Conservation (phyloP, 2,797 vertebrate species). For the Cephalopachus bancanus region DNA sequence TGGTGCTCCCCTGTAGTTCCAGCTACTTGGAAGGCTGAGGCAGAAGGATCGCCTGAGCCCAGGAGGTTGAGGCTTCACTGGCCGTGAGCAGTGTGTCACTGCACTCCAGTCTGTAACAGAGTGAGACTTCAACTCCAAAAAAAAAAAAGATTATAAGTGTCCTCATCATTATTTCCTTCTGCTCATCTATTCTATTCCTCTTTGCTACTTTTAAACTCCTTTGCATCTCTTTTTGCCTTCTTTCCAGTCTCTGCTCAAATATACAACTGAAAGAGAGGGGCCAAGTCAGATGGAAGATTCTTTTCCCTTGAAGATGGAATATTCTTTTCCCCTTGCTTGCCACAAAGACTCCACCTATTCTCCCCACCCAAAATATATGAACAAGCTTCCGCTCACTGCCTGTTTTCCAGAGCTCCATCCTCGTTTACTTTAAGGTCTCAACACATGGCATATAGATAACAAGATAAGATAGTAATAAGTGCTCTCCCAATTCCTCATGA, state of each 20-base stretch:
- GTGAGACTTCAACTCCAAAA: too few relatives aligned
- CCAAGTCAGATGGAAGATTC: neutral
- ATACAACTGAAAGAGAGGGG: neutral
- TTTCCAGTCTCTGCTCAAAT: slow-evolving; percentile 33
- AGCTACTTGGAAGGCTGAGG: too few relatives aligned
- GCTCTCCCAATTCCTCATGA: neutral
- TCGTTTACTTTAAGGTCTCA: neutral
- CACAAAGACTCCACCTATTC: neutral
- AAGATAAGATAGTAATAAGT: slow-evolving; percentile 7
- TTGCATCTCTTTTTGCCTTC: neutral
- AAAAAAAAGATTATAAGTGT: neutral
- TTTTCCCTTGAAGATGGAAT: neutral
- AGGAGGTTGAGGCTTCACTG: too few relatives aligned
- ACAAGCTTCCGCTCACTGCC: neutral
- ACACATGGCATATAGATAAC: neutral
- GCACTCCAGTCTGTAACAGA: too few relatives aligned
- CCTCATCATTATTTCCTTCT: neutral
- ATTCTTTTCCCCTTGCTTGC: neutral
- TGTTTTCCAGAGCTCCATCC: neutral
- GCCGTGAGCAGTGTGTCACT: too few relatives aligned
- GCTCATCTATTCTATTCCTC: neutral
- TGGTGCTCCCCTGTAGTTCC: too few relatives aligned
- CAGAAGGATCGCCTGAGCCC: too few relatives aligned
- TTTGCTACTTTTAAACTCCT: neutral
- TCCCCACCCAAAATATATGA: neutral